Evolutionary conservation across 2,113 vertebrate genomes (phyloP).

Genomic region (Nothocercus julius): DNA sequence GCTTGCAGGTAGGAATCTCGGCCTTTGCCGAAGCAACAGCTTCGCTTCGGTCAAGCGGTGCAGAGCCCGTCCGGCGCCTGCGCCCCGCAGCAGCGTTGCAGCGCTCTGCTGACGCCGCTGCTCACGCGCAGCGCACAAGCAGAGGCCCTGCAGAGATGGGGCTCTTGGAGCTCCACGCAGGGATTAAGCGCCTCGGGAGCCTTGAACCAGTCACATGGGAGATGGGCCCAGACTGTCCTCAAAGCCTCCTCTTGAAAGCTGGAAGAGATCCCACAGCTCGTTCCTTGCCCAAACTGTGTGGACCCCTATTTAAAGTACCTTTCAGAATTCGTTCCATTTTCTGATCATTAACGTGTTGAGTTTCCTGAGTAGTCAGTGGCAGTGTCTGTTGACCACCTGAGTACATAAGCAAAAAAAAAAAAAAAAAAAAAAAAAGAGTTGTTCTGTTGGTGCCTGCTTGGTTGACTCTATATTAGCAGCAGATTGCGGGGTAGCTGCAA

Average conservation of each 20-base stretch:
- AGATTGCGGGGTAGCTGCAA: background rate
- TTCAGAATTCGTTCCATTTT: background rate
- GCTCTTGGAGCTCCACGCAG: accelerated
- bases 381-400: background rate
- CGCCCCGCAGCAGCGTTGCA: accelerated
- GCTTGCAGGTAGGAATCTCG: background rate
- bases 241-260: background rate
- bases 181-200: too few relatives aligned
- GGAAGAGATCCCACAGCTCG: background rate
- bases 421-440: background rate
- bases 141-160: accelerated
- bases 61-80: background rate
- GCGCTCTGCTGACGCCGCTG: background rate
- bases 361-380: background rate
- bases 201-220: accelerated
- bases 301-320: background rate
- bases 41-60: background rate
- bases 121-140: accelerated
- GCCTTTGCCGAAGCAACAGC: background rate
- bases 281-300: accelerated
- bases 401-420: background rate
- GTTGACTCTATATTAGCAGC: background rate
- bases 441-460: background rate
- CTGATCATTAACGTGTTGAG: background rate
- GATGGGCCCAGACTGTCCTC: accelerated